Percentiles rank a stretch among this genome's conserved stretches.
Conservation (phyloP, 1,140 invertebrate genomes). For the Papilio glaucus region DNA sequence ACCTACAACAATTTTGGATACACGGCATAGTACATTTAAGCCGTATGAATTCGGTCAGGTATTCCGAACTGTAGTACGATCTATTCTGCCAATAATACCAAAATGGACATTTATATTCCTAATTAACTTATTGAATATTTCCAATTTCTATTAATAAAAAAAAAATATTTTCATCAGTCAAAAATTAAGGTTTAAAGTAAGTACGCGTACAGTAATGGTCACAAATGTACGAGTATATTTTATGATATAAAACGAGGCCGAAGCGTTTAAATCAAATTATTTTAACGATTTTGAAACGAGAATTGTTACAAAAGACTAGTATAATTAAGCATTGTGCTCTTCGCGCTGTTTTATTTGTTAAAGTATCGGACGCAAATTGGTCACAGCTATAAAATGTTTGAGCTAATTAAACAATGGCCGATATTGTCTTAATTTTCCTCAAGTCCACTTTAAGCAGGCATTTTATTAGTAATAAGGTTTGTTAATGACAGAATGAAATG, state of each 20-base stretch:
- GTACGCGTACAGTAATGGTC: background rate
- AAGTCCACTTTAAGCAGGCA: background rate
- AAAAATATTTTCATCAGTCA: background rate
- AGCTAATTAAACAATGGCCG: background rate
- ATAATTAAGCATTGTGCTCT: background rate
- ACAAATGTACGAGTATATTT: background rate
- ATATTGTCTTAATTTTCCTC: background rate
- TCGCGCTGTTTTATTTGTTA: background rate
- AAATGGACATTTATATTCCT: too few species aligned
- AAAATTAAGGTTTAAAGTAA: background rate
- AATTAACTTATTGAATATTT: too few species aligned
- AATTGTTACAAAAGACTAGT: constrained; percentile 2
- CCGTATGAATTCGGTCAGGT: too few species aligned
- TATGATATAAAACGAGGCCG: background rate
- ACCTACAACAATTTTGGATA: too few species aligned
- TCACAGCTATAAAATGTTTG: background rate
- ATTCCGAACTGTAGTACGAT: too few species aligned
- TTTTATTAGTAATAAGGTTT: background rate
- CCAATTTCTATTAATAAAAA: background rate
- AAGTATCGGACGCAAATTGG: background rate
- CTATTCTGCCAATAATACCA: too few species aligned
- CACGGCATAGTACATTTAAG: too few species aligned
- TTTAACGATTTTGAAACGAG: constrained; percentile 2
- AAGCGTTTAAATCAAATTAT: constrained; percentile 3
- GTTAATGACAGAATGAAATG: too few species aligned